Conservation (phyloP, 2,113 vertebrate genomes). For the Scalopus aquaticus region DNA sequence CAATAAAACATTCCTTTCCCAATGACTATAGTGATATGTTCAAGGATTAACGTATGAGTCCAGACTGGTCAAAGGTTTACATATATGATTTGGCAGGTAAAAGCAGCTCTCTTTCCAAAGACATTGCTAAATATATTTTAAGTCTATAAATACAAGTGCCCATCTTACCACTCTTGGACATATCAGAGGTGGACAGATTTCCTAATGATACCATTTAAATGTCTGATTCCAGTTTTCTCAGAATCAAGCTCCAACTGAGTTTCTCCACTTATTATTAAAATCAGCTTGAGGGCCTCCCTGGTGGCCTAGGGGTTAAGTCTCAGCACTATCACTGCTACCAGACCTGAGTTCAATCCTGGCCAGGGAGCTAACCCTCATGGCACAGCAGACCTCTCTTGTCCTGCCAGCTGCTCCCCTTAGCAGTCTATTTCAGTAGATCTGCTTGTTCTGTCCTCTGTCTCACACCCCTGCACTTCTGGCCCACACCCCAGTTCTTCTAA, state of each 20-base stretch:
- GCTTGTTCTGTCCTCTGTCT: too few species aligned
- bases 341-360: too few species aligned
- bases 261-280: not conserved
- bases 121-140: not conserved
- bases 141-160: not conserved
- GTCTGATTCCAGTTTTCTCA: not conserved
- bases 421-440: too few species aligned
- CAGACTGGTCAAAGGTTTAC: not conserved
- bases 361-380: too few species aligned
- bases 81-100: not conserved
- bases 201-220: not conserved
- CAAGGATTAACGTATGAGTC: not conserved
- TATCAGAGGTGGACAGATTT: not conserved
- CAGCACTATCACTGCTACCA: too few species aligned
- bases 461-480: too few species aligned
- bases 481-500: too few species aligned
- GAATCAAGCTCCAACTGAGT: not conserved
- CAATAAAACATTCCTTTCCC: not conserved
- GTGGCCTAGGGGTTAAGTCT: too few species aligned
- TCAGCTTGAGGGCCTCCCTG: not conserved
- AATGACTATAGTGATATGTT: not conserved
- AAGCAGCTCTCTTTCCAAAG: not conserved
- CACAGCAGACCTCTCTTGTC: too few species aligned
- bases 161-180: not conserved
- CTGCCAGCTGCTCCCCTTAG: too few species aligned